phyloP scores from a whole-genome alignment of 2,797 vertebrate species.

The Dipus sagitta region DNA sequence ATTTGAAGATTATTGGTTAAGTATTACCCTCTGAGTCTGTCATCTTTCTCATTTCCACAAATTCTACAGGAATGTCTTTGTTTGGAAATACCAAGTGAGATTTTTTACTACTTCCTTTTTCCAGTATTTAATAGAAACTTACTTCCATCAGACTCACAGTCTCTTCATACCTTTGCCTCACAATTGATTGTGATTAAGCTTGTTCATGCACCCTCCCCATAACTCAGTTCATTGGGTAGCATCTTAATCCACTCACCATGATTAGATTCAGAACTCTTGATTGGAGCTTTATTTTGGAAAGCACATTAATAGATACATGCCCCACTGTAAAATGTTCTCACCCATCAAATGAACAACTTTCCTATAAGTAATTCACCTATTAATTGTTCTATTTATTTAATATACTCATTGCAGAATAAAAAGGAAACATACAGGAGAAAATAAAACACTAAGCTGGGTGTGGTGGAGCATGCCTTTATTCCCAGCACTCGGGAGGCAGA shows the following conservation, averaged over 20 bases:
- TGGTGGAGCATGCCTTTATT: too few relatives aligned
- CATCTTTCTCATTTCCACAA: not conserved
- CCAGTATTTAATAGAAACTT: not conserved
- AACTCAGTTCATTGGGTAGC: not conserved
- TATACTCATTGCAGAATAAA: not conserved
- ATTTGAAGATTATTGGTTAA: not conserved
- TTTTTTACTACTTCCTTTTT: not conserved
- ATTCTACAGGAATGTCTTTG: not conserved
- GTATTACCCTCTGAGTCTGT: too few relatives aligned
- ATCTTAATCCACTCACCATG: not conserved
- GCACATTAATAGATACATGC: not conserved
- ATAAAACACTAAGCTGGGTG: not conserved
- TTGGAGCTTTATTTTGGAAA: not conserved
- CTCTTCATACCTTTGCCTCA: not conserved
- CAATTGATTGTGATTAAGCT: not conserved
- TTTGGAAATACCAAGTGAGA: not conserved
- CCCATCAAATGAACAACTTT: not conserved
- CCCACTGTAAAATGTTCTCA: not conserved
- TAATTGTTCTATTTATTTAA: not conserved
- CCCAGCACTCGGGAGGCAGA: too few relatives aligned
- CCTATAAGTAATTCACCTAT: slow-evolving; percentile 20
- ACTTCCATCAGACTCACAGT: not conserved
- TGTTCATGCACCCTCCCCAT: too few relatives aligned
- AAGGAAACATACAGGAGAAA: not conserved
- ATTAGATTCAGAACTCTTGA: not conserved